Conservation (phyloP, 2,888 invertebrate species). For the Germaria angustata region DNA sequence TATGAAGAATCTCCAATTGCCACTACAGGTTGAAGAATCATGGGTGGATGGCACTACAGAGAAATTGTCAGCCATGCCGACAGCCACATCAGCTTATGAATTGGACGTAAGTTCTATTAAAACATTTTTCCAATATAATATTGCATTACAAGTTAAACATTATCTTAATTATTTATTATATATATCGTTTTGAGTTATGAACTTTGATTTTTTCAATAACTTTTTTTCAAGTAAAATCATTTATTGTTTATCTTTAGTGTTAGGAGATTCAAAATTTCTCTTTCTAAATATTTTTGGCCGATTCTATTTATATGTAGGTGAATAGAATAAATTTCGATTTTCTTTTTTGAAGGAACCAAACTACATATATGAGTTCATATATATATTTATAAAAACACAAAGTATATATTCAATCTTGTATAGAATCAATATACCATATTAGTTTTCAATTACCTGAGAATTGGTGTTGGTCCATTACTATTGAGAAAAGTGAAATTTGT, state of each 20-base stretch:
- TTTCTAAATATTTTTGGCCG: not conserved
- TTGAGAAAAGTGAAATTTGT: slow-evolving; percentile 15
- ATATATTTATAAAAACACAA: slow-evolving; percentile 45
- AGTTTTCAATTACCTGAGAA: slow-evolving; percentile 13
- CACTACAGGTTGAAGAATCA: slow-evolving; percentile 91
- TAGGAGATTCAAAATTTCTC: slow-evolving; percentile 8
- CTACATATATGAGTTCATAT: not conserved
- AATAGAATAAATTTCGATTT: slow-evolving; percentile 30
- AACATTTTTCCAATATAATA: not conserved
- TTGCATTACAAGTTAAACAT: slow-evolving; percentile 23
- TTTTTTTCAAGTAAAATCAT: slow-evolving; percentile 8
- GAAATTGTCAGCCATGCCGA: slow-evolving; percentile 88
- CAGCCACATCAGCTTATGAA: slow-evolving; percentile 81
- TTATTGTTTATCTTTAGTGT: not conserved
- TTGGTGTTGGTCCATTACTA: slow-evolving; percentile 46
- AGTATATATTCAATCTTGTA: slow-evolving; percentile 48
- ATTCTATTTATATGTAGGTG: slow-evolving; percentile 16
- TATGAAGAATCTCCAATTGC: slow-evolving; percentile 93
- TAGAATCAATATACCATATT: slow-evolving; percentile 12
- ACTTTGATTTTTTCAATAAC: slow-evolving; percentile 3
- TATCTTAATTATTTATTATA: slow-evolving; percentile 32
- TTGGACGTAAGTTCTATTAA: slow-evolving; percentile 78
- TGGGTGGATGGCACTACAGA: slow-evolving; percentile 93
- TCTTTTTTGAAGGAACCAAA: slow-evolving; percentile 15
- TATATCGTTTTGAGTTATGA: slow-evolving; percentile 26